These are phyloP conservation scores for Plemyria rubiginata DNA, from an alignment of 2,888 invertebrate genomes.

Conservation along the genomic window DNA sequence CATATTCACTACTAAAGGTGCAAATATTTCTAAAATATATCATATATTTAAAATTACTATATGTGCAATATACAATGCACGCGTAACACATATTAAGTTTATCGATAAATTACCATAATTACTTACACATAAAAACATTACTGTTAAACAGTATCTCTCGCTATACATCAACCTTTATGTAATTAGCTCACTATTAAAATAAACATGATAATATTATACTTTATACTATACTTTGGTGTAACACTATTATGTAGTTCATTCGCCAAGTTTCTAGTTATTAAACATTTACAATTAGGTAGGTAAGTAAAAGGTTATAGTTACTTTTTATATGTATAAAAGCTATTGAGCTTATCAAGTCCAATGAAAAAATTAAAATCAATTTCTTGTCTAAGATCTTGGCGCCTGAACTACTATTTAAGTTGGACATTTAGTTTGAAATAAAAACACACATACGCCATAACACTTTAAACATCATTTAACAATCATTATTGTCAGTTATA, in stretches of 20 bases:
- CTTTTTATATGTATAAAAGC: conserved; percentile 1
- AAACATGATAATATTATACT: conserved; percentile 34
- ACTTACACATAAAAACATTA: conserved; percentile 79
- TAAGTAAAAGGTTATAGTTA: background rate
- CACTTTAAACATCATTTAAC: conserved; percentile 84
- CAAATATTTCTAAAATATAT: conserved; percentile 85
- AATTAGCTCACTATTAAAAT: conserved; percentile 65
- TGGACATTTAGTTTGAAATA: conserved; percentile 67
- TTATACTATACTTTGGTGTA: conserved; percentile 65
- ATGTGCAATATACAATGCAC: conserved; percentile 83
- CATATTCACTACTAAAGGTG: conserved; percentile 82
- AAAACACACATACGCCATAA: conserved; percentile 79
- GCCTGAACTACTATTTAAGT: conserved; percentile 66
- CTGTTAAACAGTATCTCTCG: conserved; percentile 80
- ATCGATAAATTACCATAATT: conserved; percentile 59
- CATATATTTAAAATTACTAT: conserved; percentile 76
- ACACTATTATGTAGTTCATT: conserved; percentile 67
- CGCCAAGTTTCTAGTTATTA: conserved; percentile 58
- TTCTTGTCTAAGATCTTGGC: conserved; percentile 51
- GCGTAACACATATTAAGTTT: conserved; percentile 68
- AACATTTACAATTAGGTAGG: background rate
- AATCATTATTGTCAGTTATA: conserved; percentile 86
- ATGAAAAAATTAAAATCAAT: background rate
- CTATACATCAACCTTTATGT: conserved; percentile 77
- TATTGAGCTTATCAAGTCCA: conserved; percentile 2